Evolutionary conservation across 1,140 invertebrate genomes (phyloP), one percentile per base, ranked within the genome.

Genomic region (Temnothorax nylanderi): DNA sequence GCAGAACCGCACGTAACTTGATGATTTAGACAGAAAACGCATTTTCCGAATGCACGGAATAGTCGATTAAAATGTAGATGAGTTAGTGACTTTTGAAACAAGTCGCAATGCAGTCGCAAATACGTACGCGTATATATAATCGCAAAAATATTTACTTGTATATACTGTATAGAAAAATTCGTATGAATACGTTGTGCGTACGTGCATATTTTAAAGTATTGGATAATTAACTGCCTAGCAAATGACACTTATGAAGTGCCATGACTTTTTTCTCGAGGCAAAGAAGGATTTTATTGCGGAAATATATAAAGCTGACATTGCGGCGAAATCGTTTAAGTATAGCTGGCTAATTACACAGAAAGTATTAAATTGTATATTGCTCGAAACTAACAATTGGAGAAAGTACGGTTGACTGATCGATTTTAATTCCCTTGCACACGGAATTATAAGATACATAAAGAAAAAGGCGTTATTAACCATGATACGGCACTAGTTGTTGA

Each of bases 1-100:
- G 62, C 71, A 21, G 34, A 77, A 58, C 16, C 8, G 58, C 51
- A 47, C 60, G 80, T 69, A 84, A 71, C 54, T 10, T 49, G 18
- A 82, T 82, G 26, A 82, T 82, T 82, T 82, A 82, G 13, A 11
- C 80, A 87, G 89, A 84, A 90, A 91, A 88, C 56, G 54, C 34
- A 75, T 89, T 21, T 18, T 86, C 21, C 74, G 65, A 88, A 86
- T 78, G 51, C 64, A 69, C 60, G 58, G 49, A 76, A 90, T 90
- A 87, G 78, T 41, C 34, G 44, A 34, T 37, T 10, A 26, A 26
- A 1, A 1, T 47, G 56, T 34, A n/a, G 16, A n/a, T 1, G 1
- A 32, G 1, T n/a, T n/a, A n/a, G n/a, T 11, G 10, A 85, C 44
- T 82, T 72, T 0, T 54, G 6, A 41, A 26, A 64, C 1, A 32